phyloP scores from a whole-genome alignment of 1,140 invertebrate genomes.

The Cyrtorhinus lividipennis region DNA sequence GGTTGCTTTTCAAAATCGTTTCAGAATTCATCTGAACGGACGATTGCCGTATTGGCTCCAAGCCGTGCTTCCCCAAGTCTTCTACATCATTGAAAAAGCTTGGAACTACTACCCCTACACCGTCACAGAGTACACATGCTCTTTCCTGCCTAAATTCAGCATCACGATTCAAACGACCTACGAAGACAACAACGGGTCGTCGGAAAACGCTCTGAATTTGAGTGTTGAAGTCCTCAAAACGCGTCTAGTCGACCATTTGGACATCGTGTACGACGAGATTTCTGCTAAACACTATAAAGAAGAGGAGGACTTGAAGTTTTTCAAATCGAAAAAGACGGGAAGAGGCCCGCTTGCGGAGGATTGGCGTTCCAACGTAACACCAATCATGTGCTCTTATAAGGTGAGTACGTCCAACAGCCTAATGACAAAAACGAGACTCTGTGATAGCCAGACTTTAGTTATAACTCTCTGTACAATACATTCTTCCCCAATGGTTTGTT shows the following conservation, averaged over 20 bases:
- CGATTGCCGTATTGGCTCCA: conserved; percentile 82
- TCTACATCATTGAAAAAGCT: conserved; percentile 85
- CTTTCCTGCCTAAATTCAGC: conserved; percentile 75
- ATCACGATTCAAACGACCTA: conserved; percentile 80
- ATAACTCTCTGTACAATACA: no score
- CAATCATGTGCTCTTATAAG: conserved; percentile 92
- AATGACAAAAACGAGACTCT: no score
- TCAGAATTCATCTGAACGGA: conserved; percentile 20
- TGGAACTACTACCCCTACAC: conserved; percentile 94
- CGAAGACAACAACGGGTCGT: conserved; percentile 76
- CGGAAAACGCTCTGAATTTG: conserved; percentile 71
- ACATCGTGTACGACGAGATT: conserved; percentile 79
- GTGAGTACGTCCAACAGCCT: no score
- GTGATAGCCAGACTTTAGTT: no score
- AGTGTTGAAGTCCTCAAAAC: conserved; percentile 54
- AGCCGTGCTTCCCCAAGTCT: conserved; percentile 71
- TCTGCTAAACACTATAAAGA: conserved; percentile 76
- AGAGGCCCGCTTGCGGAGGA: conserved; percentile 66
- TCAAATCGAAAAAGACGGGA: conserved; percentile 66
- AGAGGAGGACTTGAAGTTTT: conserved; percentile 69
- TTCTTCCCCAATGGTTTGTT: no score
- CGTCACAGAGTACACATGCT: conserved; percentile 63
- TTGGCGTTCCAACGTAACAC: conserved; percentile 56
- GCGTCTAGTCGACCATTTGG: conserved; percentile 62
- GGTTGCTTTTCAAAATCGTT: no score